Percentiles rank a stretch among this genome's conserved stretches.
phyloP scores from a whole-genome alignment of 2,113 vertebrate genomes.

The Megaceryle maxima region DNA sequence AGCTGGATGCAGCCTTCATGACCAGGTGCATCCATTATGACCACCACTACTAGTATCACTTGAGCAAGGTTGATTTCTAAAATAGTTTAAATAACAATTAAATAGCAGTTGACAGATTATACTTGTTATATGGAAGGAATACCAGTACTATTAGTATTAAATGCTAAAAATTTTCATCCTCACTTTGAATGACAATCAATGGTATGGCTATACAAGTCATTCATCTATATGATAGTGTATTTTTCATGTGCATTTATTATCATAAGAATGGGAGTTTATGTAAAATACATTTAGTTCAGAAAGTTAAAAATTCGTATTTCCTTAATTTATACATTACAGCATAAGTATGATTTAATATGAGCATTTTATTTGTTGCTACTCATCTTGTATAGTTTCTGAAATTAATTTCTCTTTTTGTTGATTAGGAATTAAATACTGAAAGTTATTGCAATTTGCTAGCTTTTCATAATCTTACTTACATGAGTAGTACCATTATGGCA shows the following conservation, averaged over 20 bases:
- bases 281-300: background rate
- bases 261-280: background rate
- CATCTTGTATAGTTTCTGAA: background rate
- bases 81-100: background rate
- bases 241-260: background rate
- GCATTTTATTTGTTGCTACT: background rate
- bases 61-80: background rate
- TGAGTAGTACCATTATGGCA: background rate
- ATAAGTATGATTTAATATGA: background rate
- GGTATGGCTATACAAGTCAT: background rate
- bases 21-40: background rate
- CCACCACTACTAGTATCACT: background rate
- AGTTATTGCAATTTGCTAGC: background rate
- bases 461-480: background rate
- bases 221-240: background rate
- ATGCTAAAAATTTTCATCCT: background rate
- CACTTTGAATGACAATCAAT: background rate
- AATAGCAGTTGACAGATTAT: background rate
- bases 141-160: background rate
- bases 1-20: background rate
- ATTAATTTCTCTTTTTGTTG: background rate
- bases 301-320: background rate
- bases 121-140: background rate
- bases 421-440: background rate
- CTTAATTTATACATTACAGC: background rate